Evolutionary conservation across 2,888 invertebrate species (phyloP).

Genomic region (Meloe dianella): DNA sequence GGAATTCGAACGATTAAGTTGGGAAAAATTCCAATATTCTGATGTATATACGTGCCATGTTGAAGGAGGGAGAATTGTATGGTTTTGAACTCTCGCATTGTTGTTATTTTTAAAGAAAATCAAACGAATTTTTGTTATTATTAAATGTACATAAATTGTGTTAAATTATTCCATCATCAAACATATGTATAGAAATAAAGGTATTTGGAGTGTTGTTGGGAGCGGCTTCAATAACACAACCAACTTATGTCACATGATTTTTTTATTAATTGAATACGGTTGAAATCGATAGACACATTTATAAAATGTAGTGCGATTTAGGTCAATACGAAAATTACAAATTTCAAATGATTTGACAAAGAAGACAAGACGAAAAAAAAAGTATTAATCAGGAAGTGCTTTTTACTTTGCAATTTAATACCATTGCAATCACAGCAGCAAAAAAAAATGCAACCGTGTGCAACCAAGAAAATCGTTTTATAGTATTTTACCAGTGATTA

Average conservation of each 20-base stretch:
- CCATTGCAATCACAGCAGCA: not conserved
- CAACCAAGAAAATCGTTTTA: not conserved
- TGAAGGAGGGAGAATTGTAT: not conserved
- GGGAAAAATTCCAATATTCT: not conserved
- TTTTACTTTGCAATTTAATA: not conserved
- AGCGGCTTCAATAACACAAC: constrained; percentile 4
- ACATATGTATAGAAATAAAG: not conserved
- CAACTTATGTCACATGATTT: constrained; percentile 9
- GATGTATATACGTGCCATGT: not conserved
- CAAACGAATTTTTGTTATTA: not conserved
- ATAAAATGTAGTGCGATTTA: not conserved
- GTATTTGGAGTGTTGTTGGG: constrained; percentile 1
- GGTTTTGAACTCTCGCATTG: not conserved
- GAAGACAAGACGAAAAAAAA: not conserved
- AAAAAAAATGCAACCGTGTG: not conserved
- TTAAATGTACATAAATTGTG: not conserved
- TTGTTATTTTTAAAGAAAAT: not conserved
- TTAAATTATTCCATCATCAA: not conserved
- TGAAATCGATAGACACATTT: not conserved
- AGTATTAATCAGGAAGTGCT: not conserved
- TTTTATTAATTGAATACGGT: not conserved
- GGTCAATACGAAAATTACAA: not conserved
- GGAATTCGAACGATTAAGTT: not conserved
- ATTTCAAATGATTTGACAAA: not conserved
- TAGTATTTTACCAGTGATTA: not conserved